Evolutionary conservation across 1,140 invertebrate genomes (phyloP).

Genomic region (Cyphomyrmex costatus): DNA sequence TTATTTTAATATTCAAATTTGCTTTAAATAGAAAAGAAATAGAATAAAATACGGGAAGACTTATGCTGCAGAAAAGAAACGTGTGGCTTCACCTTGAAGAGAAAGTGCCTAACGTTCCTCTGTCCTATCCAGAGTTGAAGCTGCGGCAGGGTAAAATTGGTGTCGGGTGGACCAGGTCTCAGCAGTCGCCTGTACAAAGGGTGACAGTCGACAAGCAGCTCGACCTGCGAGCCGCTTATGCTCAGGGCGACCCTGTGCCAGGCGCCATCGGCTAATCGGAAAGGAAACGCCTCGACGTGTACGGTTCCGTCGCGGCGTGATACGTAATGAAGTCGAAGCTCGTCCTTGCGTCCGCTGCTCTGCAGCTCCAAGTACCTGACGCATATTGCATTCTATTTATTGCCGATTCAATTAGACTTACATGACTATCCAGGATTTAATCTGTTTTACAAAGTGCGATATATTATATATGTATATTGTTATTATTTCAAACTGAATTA

Average conservation of each 20-base stretch:
- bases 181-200: slow-evolving; percentile 93
- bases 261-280: slow-evolving; percentile 93
- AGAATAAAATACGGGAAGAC: neutral
- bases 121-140: slow-evolving; percentile 95
- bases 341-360: slow-evolving; percentile 95
- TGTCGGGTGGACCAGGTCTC: slow-evolving; percentile 89
- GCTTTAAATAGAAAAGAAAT: neutral
- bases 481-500: neutral
- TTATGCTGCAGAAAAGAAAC: neutral
- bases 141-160: slow-evolving; percentile 91
- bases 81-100: slow-evolving; percentile 92
- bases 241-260: slow-evolving; percentile 95
- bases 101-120: slow-evolving; percentile 93
- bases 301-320: slow-evolving; percentile 89
- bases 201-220: slow-evolving; percentile 95
- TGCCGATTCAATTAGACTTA: neutral
- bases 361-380: slow-evolving; percentile 95
- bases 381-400: slow-evolving; percentile 9
- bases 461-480: neutral
- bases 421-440: neutral
- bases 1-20: neutral
- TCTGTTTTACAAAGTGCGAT: neutral
- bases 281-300: slow-evolving; percentile 95
- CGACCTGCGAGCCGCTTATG: slow-evolving; percentile 93
- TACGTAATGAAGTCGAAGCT: slow-evolving; percentile 93